A percentile compares a stretch with the other conserved stretches of the same genome.
phyloP scores from a whole-genome alignment of 2,113 vertebrate species.

The Cyrtonyx montezumae region DNA sequence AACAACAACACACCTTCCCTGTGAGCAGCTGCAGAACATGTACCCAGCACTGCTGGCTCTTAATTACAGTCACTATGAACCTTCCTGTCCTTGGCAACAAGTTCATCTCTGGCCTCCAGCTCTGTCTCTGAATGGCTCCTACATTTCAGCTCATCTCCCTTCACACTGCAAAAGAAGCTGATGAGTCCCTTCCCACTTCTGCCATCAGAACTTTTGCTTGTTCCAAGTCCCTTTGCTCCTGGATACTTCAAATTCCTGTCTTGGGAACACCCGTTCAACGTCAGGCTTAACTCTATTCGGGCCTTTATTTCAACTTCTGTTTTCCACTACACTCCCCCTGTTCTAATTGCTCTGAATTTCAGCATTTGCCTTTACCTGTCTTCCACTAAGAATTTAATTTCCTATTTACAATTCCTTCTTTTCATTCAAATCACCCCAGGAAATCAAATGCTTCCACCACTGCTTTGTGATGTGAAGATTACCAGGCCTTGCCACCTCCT shows the following conservation, averaged over 20 bases:
- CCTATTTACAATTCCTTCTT: neutral
- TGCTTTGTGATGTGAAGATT: neutral
- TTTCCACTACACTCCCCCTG: neutral
- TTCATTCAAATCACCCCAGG: conserved; percentile 9
- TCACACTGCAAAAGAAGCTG: neutral
- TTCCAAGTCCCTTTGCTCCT: neutral
- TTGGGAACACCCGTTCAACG: neutral
- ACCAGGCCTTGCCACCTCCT: neutral
- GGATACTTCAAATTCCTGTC: neutral
- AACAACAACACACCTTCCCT: neutral
- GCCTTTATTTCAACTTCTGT: neutral
- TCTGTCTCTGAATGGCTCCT: neutral
- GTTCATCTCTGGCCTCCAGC: neutral
- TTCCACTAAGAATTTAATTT: neutral
- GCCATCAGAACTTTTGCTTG: neutral
- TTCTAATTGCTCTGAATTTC: neutral
- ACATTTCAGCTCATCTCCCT: neutral
- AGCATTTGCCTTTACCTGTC: neutral
- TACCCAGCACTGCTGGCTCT: neutral
- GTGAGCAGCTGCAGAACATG: neutral
- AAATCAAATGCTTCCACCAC: neutral
- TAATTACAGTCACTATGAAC: neutral
- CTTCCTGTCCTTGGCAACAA: neutral
- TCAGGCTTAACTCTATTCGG: neutral
- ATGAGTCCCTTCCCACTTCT: neutral